Conservation (phyloP, 2,797 vertebrate genomes). For the Phoxinus dragarum region DNA sequence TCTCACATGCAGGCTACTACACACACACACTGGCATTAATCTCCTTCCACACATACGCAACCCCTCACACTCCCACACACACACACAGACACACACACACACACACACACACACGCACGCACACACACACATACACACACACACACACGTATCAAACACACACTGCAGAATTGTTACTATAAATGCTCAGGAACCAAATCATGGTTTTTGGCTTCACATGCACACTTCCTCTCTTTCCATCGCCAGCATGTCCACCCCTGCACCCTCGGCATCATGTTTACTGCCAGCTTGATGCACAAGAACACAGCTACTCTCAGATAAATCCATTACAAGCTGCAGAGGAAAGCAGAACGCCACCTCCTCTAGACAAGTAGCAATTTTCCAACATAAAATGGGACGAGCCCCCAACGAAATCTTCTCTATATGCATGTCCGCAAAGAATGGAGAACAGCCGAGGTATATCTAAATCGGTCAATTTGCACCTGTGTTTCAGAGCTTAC, state of each 20-base stretch:
- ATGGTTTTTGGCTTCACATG: neutral
- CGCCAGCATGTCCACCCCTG: conserved; percentile 51
- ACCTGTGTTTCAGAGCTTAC: neutral
- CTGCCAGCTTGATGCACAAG: conserved; percentile 49
- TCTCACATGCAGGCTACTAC: conserved; percentile 64
- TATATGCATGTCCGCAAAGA: neutral
- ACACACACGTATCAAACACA: neutral
- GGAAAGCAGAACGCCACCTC: conserved; percentile 32
- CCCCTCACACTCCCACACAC: conserved; percentile 63
- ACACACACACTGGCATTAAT: conserved; percentile 37
- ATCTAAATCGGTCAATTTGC: conserved; percentile 5
- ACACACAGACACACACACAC: conserved; percentile 70
- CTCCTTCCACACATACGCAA: conserved; percentile 65
- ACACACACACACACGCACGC: conserved; percentile 55
- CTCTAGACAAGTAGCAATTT: conserved; percentile 30
- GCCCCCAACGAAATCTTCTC: neutral
- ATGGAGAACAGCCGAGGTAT: neutral
- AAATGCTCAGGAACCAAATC: neutral
- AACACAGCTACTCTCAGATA: conserved; percentile 52
- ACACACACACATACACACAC: conserved; percentile 61
- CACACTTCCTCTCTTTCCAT: conserved; percentile 39
- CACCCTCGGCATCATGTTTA: conserved; percentile 41
- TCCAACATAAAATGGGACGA: neutral
- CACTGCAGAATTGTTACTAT: conserved; percentile 6
- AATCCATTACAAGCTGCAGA: conserved; percentile 52